Evolutionary conservation across 2,888 invertebrate species (phyloP).

Genomic region (Metellina segmentata): DNA sequence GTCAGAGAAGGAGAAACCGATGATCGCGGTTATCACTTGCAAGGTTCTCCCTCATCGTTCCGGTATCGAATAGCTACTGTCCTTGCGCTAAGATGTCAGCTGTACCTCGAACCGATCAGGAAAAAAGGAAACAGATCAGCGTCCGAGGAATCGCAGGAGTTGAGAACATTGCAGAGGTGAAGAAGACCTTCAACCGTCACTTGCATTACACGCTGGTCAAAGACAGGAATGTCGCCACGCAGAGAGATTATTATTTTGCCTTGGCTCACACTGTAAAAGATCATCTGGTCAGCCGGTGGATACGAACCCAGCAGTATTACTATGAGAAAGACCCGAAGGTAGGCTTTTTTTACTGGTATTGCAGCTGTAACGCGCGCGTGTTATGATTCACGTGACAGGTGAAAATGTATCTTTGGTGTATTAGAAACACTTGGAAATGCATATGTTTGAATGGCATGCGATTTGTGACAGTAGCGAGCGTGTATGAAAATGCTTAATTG

Average conservation of each 20-base stretch:
- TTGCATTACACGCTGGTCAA: constrained; percentile 99
- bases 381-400: background rate
- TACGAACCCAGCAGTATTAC: constrained; percentile 98
- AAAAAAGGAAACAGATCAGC: constrained; percentile 78
- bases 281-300: constrained; percentile 99
- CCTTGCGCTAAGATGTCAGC: constrained; percentile 62
- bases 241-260: constrained; percentile 98
- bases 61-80: background rate
- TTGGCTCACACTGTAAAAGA: constrained; percentile 98
- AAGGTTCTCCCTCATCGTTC: constrained; percentile 42
- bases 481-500: background rate
- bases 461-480: background rate
- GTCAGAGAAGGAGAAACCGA: constrained; percentile 70
- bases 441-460: background rate
- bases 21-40: constrained; percentile 58
- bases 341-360: background rate
- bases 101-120: constrained; percentile 70
- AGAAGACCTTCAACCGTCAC: constrained; percentile 99
- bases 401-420: background rate
- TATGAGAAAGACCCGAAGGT: constrained; percentile 98
- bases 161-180: constrained; percentile 97
- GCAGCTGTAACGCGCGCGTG: too few species aligned
- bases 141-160: constrained; percentile 89
- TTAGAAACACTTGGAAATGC: background rate
- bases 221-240: constrained; percentile 99